phyloP scores from a whole-genome alignment of 2,888 invertebrate genomes.

The Dicranocentrus wangi region DNA sequence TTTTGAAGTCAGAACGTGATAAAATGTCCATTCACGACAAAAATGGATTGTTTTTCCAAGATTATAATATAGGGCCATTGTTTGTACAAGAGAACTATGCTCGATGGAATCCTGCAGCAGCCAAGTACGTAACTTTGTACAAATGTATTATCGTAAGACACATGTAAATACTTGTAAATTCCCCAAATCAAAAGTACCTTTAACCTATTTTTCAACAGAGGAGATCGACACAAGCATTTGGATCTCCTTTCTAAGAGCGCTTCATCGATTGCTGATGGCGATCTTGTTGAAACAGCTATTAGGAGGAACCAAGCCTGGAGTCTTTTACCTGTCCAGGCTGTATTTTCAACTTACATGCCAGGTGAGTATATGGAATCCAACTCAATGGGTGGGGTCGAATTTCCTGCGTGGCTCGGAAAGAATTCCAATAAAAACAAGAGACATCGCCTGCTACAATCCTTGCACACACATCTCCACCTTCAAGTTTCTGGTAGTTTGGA shows the following conservation, averaged over 20 bases:
- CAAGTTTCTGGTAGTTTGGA: conserved; percentile 87
- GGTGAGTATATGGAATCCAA: conserved; percentile 89
- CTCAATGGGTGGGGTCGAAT: conserved; percentile 86
- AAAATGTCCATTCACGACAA: conserved; percentile 87
- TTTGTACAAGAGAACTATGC: conserved; percentile 99
- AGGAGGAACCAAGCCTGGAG: conserved; percentile 85
- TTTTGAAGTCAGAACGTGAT: conserved; percentile 86
- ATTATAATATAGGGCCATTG: conserved; percentile 95
- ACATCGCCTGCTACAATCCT: conserved; percentile 86
- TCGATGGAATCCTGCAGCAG: conserved; percentile 83
- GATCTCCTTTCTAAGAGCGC: conserved; percentile 86
- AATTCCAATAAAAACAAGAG: conserved; percentile 82
- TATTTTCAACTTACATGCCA: conserved; percentile 92
- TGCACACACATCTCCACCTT: conserved; percentile 85
- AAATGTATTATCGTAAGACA: conserved; percentile 64
- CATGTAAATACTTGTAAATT: neutral
- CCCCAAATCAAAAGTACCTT: too few relatives aligned
- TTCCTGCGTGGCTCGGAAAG: conserved; percentile 97
- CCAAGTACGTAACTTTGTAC: conserved; percentile 80
- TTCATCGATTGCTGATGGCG: conserved; percentile 89
- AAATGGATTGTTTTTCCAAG: conserved; percentile 94
- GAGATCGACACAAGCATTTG: conserved; percentile 78
- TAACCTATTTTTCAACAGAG: too few relatives aligned
- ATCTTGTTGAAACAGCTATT: conserved; percentile 88
- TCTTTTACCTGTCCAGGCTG: conserved; percentile 88